These are phyloP conservation scores for Lottia scabra DNA, from an alignment of 2,888 invertebrate genomes.

Conservation along the genomic window DNA sequence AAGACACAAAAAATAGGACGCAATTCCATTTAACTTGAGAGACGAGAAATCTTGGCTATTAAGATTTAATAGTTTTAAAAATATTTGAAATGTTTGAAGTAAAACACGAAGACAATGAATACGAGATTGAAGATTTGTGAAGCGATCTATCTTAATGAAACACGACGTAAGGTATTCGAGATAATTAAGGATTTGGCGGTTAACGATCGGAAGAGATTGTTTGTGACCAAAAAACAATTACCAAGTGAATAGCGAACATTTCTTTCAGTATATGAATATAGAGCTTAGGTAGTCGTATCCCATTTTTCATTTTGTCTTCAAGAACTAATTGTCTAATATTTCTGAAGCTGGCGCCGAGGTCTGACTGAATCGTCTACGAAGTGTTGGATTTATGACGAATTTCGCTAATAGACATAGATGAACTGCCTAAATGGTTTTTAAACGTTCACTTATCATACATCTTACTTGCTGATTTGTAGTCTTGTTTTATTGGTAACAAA, in stretches of 20 bases:
- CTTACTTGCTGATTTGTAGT: no score
- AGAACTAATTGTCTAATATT: background rate
- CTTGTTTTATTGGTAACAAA: no score
- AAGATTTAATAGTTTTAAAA: no score
- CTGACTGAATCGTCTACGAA: background rate
- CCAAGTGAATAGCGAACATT: background rate
- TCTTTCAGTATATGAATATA: background rate
- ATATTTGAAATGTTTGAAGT: no score
- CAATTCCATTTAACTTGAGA: no score
- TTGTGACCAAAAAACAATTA: slow-evolving; percentile 3
- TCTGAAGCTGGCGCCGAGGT: background rate
- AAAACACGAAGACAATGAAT: background rate
- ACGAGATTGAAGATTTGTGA: background rate
- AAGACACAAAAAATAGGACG: no score
- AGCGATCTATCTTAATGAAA: background rate
- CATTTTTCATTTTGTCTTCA: background rate
- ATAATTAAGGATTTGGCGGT: background rate
- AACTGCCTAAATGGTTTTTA: no score
- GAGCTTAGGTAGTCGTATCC: background rate
- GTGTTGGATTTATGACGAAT: background rate
- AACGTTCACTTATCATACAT: no score
- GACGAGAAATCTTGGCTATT: no score
- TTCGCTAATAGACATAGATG: background rate
- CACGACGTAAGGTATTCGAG: background rate
- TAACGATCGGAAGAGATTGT: background rate